A percentile compares a stretch with the other conserved stretches of the same genome.
Evolutionary conservation across 2,113 vertebrate genomes (phyloP).

Genomic region (Amphiprion percula): DNA sequence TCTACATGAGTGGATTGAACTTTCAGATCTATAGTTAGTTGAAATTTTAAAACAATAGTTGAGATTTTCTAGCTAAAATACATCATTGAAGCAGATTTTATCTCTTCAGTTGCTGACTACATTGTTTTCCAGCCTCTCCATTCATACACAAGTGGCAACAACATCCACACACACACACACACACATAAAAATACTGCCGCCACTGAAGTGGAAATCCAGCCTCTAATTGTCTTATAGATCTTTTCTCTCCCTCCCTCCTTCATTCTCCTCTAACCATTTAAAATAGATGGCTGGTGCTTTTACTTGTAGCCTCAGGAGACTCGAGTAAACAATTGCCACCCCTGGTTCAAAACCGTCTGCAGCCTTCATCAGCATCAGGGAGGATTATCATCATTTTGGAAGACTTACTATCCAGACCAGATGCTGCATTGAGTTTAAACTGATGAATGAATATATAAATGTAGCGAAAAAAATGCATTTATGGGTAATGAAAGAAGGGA

Average conservation of each 20-base stretch:
- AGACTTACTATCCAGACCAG: constrained; percentile 4
- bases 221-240: constrained; percentile 73
- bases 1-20: neutral
- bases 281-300: constrained; percentile 65
- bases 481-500: constrained; percentile 5
- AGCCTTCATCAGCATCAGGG: constrained; percentile 14
- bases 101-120: constrained; percentile 11
- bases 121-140: neutral
- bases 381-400: constrained; percentile 33
- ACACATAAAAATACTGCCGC: constrained; percentile 42
- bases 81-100: neutral
- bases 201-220: constrained; percentile 62
- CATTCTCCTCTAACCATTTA: constrained; percentile 59
- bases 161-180: neutral
- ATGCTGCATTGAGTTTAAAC: neutral
- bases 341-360: constrained; percentile 40
- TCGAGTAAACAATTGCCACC: constrained; percentile 47
- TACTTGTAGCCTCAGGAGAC: constrained; percentile 54
- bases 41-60: neutral
- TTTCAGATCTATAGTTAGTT: neutral
- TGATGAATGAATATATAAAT: neutral
- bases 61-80: neutral
- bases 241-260: constrained; percentile 37
- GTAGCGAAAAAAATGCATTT: neutral
- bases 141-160: constrained; percentile 28